Evolutionary conservation across 1,140 invertebrate genomes (phyloP).

Genomic region (Saxidomus purpurata): DNA sequence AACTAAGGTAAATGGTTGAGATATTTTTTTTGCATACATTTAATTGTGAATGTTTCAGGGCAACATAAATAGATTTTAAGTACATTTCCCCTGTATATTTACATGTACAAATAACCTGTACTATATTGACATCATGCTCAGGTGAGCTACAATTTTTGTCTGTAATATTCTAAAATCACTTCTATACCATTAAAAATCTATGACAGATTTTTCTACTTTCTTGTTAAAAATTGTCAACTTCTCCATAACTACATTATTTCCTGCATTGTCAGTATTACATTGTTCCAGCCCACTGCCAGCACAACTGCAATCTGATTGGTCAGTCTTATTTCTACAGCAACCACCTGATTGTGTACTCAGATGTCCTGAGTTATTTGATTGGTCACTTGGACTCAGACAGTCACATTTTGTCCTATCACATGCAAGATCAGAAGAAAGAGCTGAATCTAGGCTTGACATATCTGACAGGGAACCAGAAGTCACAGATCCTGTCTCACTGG

Average conservation of each 20-base stretch:
- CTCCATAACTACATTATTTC: background rate
- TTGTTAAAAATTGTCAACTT: conserved; percentile 44
- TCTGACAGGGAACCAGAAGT: conserved; percentile 16
- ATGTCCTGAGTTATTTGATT: conserved; percentile 34
- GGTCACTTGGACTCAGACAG: conserved; percentile 18
- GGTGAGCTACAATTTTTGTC: no score
- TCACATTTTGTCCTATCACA: conserved; percentile 46
- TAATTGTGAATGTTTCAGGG: no score
- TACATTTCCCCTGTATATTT: no score
- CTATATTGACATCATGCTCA: no score
- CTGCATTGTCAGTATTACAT: background rate
- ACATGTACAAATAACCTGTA: no score
- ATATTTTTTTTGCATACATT: no score
- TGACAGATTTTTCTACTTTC: conserved; percentile 5
- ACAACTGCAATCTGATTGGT: conserved; percentile 21
- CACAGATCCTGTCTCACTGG: background rate
- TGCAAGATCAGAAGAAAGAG: background rate
- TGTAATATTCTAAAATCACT: no score
- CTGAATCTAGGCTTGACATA: conserved; percentile 47
- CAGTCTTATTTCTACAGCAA: conserved; percentile 19
- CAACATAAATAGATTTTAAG: no score
- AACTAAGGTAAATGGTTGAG: no score
- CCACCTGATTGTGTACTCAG: background rate
- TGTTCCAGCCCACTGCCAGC: background rate
- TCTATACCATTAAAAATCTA: conserved; percentile 61